Evolutionary conservation across 1,140 invertebrate genomes (phyloP).

Genomic region (Dendrolimus kikuchii): DNA sequence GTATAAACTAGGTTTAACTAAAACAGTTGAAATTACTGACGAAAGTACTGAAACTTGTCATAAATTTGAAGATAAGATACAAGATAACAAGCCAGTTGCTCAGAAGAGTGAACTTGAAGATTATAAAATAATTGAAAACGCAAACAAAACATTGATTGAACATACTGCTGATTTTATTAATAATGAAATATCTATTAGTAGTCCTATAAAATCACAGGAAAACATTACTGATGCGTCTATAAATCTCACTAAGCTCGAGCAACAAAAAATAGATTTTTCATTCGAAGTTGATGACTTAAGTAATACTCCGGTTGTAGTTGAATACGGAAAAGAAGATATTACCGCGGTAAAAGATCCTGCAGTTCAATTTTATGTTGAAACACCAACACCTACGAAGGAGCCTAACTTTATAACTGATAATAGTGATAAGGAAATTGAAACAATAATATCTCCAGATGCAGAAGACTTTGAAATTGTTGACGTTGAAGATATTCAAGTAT

Average conservation of each 20-base stretch:
- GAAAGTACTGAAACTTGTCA: not conserved
- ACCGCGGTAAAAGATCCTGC: not conserved
- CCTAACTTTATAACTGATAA: no score
- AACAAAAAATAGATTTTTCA: slow-evolving; percentile 15
- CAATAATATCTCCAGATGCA: slow-evolving; percentile 2
- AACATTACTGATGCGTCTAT: not conserved
- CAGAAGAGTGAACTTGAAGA: not conserved
- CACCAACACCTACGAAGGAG: no score
- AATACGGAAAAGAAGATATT: slow-evolving; percentile 19
- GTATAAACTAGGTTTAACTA: slow-evolving; percentile 11
- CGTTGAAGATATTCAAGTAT: slow-evolving; percentile 9
- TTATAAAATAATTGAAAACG: not conserved
- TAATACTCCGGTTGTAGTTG: slow-evolving; percentile 20
- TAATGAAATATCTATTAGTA: slow-evolving; percentile 7
- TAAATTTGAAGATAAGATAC: not conserved
- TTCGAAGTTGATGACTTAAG: slow-evolving; percentile 28
- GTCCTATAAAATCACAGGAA: slow-evolving; percentile 1
- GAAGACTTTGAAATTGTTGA: slow-evolving; percentile 20
- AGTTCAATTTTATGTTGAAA: no score
- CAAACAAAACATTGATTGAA: slow-evolving; percentile 1
- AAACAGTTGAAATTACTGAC: not conserved
- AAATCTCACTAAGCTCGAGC: slow-evolving; percentile 1
- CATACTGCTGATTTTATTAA: slow-evolving; percentile 9
- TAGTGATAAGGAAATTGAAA: slow-evolving; percentile 1
- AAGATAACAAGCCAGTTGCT: not conserved